Percentiles rank a stretch among this genome's conserved stretches.
Evolutionary conservation across 2,888 invertebrate species (phyloP).

Genomic region (Dastarcus helophoroides): DNA sequence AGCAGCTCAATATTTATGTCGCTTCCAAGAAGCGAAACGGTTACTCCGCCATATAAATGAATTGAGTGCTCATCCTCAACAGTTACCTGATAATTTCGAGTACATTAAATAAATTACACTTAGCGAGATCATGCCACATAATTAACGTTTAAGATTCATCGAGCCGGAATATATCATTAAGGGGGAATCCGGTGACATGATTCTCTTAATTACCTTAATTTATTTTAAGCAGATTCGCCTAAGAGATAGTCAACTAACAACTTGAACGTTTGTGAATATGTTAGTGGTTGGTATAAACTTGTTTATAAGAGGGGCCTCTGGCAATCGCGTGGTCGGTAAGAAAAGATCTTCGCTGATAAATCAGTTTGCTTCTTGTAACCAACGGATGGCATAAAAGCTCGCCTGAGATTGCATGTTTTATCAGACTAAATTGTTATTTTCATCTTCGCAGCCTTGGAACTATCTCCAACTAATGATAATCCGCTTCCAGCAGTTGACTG

Average conservation of each 20-base stretch:
- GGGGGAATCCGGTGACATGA: constrained; percentile 37
- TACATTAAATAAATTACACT: constrained; percentile 13
- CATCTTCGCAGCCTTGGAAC: too few species aligned
- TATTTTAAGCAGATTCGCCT: constrained; percentile 35
- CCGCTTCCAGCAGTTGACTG: too few species aligned
- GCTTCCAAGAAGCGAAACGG: too few species aligned
- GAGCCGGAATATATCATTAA: constrained; percentile 36
- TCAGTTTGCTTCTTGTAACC: too few species aligned
- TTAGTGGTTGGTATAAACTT: constrained; percentile 28
- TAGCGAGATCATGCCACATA: constrained; percentile 20
- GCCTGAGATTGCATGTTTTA: too few species aligned
- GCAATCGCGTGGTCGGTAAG: constrained; percentile 19
- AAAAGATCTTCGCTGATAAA: constrained; percentile 19
- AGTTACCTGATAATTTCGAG: too few species aligned
- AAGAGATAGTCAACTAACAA: constrained; percentile 29
- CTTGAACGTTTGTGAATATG: constrained; percentile 33
- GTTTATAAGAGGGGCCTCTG: constrained; percentile 23
- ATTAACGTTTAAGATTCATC: constrained; percentile 29
- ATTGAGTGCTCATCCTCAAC: too few species aligned
- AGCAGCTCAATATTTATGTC: too few species aligned
- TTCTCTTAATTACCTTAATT: constrained; percentile 40
- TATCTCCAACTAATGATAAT: too few species aligned
- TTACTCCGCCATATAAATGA: too few species aligned
- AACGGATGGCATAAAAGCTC: too few species aligned
- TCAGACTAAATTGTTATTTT: too few species aligned